These are phyloP conservation scores for Neodiprion lecontei DNA, from an alignment of 1,140 invertebrate genomes.

Conservation along the genomic window DNA sequence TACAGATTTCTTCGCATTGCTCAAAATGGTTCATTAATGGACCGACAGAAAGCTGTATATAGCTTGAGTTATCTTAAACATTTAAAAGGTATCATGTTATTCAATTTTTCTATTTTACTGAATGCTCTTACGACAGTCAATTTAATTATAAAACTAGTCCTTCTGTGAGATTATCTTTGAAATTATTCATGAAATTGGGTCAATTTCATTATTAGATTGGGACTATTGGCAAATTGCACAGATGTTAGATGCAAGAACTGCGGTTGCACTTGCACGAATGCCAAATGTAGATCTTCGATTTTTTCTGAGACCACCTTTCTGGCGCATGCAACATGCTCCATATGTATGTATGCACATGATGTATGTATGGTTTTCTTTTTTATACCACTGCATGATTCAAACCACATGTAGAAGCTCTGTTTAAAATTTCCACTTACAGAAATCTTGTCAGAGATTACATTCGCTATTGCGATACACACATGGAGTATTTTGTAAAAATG, in stretches of 20 bases:
- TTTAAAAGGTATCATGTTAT: constrained; percentile 48
- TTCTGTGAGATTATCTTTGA: neutral
- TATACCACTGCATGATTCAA: neutral
- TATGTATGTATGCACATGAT: constrained; percentile 48
- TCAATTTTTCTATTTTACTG: neutral
- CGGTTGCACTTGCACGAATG: constrained; percentile 68
- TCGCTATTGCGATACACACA: neutral
- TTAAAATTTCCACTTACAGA: too few species aligned
- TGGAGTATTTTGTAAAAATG: constrained; percentile 14
- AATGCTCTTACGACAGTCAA: constrained; percentile 15
- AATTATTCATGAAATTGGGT: neutral
- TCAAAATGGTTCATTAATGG: constrained; percentile 38
- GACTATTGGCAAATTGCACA: constrained; percentile 71
- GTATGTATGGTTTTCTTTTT: constrained; percentile 1
- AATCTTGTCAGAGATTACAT: too few species aligned
- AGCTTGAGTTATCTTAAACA: constrained; percentile 47
- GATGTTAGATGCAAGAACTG: constrained; percentile 70
- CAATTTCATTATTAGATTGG: constrained; percentile 60
- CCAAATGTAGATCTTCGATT: constrained; percentile 65
- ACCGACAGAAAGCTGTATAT: constrained; percentile 46
- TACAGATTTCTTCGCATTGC: constrained; percentile 48
- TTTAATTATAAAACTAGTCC: neutral
- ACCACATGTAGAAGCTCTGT: too few species aligned
- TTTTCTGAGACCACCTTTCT: constrained; percentile 70
- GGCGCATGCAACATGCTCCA: constrained; percentile 57